Percentiles rank a stretch among this genome's conserved stretches.
These are phyloP conservation scores for Paracanthobrama guichenoti DNA, from an alignment of 2,113 vertebrate species.

Conservation along the genomic window DNA sequence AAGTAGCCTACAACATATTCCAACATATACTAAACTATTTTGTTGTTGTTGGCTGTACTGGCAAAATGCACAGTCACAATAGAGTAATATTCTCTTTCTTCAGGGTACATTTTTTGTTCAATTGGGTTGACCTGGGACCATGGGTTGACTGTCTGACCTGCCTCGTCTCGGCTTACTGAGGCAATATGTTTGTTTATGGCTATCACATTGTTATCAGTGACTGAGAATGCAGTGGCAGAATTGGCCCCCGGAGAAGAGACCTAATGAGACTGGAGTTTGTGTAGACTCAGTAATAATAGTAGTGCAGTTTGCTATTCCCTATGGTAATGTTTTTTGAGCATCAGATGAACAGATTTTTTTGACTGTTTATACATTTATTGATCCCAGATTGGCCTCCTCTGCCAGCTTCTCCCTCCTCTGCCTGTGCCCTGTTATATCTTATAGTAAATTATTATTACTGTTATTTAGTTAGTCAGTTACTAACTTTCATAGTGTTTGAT, in stretches of 20 bases:
- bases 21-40: too few species aligned
- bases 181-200: slow-evolving; percentile 4
- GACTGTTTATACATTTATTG: background rate
- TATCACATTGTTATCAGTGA: slow-evolving; percentile 12
- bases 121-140: background rate
- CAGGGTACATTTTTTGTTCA: background rate
- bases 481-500: too few species aligned
- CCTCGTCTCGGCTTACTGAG: background rate
- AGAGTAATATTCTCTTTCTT: background rate
- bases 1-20: too few species aligned
- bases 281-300: background rate
- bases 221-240: background rate
- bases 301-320: background rate
- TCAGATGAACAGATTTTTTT: background rate
- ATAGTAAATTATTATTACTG: too few species aligned
- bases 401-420: too few species aligned
- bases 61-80: too few species aligned
- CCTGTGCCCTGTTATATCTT: too few species aligned
- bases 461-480: too few species aligned
- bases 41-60: too few species aligned
- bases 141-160: background rate
- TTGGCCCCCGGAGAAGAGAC: background rate
- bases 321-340: background rate
- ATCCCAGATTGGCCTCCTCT: background rate
- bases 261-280: background rate